Evolutionary conservation across 2,888 invertebrate species (phyloP).

Genomic region (Athetis lepigone): DNA sequence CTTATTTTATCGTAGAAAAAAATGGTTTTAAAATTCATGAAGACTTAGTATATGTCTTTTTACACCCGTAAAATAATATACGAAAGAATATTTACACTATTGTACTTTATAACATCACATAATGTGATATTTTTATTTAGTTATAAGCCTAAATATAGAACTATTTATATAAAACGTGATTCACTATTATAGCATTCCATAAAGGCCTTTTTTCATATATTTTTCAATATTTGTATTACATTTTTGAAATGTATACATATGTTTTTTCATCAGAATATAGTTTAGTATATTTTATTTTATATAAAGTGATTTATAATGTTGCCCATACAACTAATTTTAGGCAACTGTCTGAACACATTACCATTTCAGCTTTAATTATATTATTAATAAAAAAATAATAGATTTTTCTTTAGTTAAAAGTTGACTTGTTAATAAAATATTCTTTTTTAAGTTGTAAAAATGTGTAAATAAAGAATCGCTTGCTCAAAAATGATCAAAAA

Average conservation of each 20-base stretch:
- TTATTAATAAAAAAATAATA: slow-evolving; percentile 51
- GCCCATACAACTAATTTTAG: slow-evolving; percentile 29
- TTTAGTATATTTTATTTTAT: slow-evolving; percentile 29
- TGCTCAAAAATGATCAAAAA: slow-evolving; percentile 76
- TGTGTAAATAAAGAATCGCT: slow-evolving; percentile 62
- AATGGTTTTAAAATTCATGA: too few relatives aligned
- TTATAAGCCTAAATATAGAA: slow-evolving; percentile 34
- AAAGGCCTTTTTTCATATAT: slow-evolving; percentile 2
- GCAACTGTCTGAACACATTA: slow-evolving; percentile 71
- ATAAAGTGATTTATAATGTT: slow-evolving; percentile 35
- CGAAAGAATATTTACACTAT: slow-evolving; percentile 50
- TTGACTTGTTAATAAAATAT: slow-evolving; percentile 40
- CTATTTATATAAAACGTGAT: slow-evolving; percentile 20
- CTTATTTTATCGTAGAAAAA: too few relatives aligned
- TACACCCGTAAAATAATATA: too few relatives aligned
- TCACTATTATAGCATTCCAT: slow-evolving; percentile 48
- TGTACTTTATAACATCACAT: slow-evolving; percentile 45
- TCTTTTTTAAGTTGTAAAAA: slow-evolving; percentile 47
- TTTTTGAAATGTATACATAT: slow-evolving; percentile 27
- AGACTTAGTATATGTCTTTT: too few relatives aligned
- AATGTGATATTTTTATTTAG: slow-evolving; percentile 53
- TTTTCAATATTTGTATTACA: slow-evolving; percentile 13
- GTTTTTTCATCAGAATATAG: slow-evolving; percentile 29
- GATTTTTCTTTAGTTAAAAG: slow-evolving; percentile 55
- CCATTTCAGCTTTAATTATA: slow-evolving; percentile 80